Conservation (phyloP, 2,888 invertebrate species). For the Amiota mariae region DNA sequence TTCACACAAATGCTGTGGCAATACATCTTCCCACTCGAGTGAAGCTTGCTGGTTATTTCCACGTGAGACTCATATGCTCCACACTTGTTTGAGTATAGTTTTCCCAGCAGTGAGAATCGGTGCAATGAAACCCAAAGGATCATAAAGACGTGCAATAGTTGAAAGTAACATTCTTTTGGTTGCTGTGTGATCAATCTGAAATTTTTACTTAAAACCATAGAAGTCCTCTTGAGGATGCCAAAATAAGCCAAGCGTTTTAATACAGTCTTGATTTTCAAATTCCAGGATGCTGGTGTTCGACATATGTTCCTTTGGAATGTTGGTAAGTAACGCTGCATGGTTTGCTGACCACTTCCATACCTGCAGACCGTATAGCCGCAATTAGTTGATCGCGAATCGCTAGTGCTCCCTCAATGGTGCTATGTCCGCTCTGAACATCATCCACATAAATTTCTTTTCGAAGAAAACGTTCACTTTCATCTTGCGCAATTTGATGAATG, state of each 20-base stretch:
- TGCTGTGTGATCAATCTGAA: neutral
- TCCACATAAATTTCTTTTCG: neutral
- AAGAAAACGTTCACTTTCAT: neutral
- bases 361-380: neutral
- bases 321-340: neutral
- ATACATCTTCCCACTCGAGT: neutral
- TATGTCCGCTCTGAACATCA: slow-evolving; percentile 15
- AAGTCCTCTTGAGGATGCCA: slow-evolving; percentile 15
- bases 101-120: neutral
- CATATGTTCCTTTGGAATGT: neutral
- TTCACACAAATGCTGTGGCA: neutral
- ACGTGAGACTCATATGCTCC: neutral
- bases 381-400: slow-evolving; percentile 11
- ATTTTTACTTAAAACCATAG: slow-evolving; percentile 15
- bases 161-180: too few species aligned
- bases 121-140: slow-evolving; percentile 7
- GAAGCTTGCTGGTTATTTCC: too few species aligned
- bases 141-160: too few species aligned
- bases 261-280: neutral
- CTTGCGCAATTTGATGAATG: neutral
- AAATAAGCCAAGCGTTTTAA: slow-evolving; percentile 1
- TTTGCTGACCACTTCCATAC: slow-evolving; percentile 20
- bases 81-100: slow-evolving; percentile 1
- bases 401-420: neutral
- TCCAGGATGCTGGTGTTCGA: neutral